Evolutionary conservation across 1,140 invertebrate species (phyloP), one percentile per base, ranked within the genome.

Genomic region (Caenorhabditis brenneri): DNA sequence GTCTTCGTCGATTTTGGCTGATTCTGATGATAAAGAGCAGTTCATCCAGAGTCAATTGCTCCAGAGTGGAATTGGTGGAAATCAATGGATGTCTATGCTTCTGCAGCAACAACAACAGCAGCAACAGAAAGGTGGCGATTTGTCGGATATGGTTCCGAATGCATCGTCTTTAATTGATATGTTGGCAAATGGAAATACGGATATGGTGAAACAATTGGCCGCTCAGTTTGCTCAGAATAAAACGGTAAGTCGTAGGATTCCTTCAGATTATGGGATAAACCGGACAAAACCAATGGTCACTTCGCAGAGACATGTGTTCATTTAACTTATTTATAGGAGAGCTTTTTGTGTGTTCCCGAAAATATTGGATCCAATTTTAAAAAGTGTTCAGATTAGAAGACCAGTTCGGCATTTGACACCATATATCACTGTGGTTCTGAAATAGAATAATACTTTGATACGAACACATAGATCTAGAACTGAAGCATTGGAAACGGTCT

Each of bases 231-330:
- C 36, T 7, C 65, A 74, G 7, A 46, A 22, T 12, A 42, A 74
- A 46, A 12, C 22, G 65, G 65, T 74, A 24, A 74, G 65, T 74
- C 42, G n/a, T n/a, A n/a, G n/a, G n/a, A n/a, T n/a, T n/a, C n/a
- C n/a, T n/a, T n/a, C n/a, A n/a, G n/a, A n/a, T n/a, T n/a, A n/a
- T n/a, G n/a, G n/a, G n/a, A n/a, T n/a, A n/a, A n/a, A n/a, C n/a
- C n/a, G n/a, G n/a, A n/a, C n/a, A n/a, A n/a, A n/a, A n/a, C n/a
- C n/a, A n/a, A n/a, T n/a, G n/a, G n/a, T n/a, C n/a, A n/a, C n/a
- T n/a, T n/a, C n/a, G n/a, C n/a, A n/a, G n/a, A n/a, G n/a, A n/a
- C n/a, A n/a, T n/a, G n/a, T n/a, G n/a, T n/a, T n/a, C n/a, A n/a
- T n/a, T n/a, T n/a, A n/a, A n/a, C n/a, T n/a, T n/a, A n/a, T n/a